Percentiles rank a stretch among this genome's conserved stretches.
These are phyloP conservation scores for Cotesia glomerata DNA, from an alignment of 1,140 invertebrate genomes.

Conservation along the genomic window DNA sequence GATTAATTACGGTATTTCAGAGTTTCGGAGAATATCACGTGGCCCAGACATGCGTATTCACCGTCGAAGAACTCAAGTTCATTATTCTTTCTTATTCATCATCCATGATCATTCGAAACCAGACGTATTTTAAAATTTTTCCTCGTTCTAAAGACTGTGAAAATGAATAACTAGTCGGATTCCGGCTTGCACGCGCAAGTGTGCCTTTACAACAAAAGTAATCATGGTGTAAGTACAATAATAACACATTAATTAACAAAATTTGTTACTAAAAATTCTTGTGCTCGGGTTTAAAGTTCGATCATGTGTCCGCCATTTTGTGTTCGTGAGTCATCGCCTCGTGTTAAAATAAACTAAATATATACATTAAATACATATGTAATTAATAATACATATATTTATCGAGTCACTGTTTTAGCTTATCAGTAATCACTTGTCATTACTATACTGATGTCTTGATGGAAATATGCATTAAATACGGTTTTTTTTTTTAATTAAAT, in stretches of 20 bases:
- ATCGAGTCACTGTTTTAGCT: too few relatives aligned
- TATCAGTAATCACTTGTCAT: too few relatives aligned
- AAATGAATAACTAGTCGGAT: constrained; percentile 56
- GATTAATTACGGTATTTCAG: background rate
- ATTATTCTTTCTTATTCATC: constrained; percentile 21
- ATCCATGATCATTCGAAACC: constrained; percentile 31
- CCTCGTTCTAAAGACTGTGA: constrained; percentile 32
- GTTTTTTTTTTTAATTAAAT: too few relatives aligned
- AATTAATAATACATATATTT: too few relatives aligned
- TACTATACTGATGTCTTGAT: too few relatives aligned
- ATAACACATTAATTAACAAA: constrained; percentile 5
- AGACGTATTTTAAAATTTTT: constrained; percentile 27
- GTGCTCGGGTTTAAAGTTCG: too few relatives aligned
- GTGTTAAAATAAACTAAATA: too few relatives aligned
- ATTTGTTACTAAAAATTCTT: background rate
- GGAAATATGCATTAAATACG: too few relatives aligned
- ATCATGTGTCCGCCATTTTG: too few relatives aligned
- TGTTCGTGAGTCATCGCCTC: too few relatives aligned
- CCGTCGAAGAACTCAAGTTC: background rate
- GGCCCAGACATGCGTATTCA: constrained; percentile 7
- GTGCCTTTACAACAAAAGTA: constrained; percentile 49
- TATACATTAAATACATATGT: too few relatives aligned
- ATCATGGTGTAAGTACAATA: constrained; percentile 55
- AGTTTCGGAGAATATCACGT: constrained; percentile 23
- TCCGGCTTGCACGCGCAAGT: constrained; percentile 58